Evolutionary conservation across 2,797 vertebrate species (phyloP), one percentile per base, ranked within the genome.

Genomic region (Centroberyx gerrardi): DNA sequence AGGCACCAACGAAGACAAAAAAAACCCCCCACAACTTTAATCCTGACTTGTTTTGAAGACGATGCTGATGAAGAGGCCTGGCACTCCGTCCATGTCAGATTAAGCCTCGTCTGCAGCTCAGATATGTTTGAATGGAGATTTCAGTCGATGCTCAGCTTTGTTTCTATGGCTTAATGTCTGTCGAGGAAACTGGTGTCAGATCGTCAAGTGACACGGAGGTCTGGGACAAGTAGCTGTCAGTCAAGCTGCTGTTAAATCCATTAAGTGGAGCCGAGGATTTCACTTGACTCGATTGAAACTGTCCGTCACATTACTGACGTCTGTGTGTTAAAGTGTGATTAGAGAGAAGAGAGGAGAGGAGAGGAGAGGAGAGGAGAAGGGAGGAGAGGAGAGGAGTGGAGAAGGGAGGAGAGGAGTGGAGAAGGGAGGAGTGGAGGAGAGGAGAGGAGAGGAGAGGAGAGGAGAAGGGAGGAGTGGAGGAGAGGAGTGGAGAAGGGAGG

Each of bases 201-300:
- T 68, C 67, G 72, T 53, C 22, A n/a, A 77, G 55, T 52, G 68
- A 76, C 81, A 58, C 60, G 49, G 38, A 80, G 7, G 68, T 70
- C 70, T 56, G n/a, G 27, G 75, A 76, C 66, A 61, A 71, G 61
- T 58, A 62, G 33, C 42, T 69, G 73, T 63, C 77, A 62, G 51
- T 78, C 68, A 65, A 69, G 3, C 60, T 18, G 22, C 51, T 3
- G 44, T 51, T 68, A 72, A 90, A 68, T 79, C 81, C 53, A 65
- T 77, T 85, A 66, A 72, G 59, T 49, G 62, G 48, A 60, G 46
- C 51, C 1, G n/a, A 66, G 28, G 54, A 72, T 81, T 83, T 85
- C 51, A 66, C 40, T 83, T 17, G 12, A 38, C 69, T 75, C 48
- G 33, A 44, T 56, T 46, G n/a, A 68, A 49, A 6, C 4, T 71